These are phyloP conservation scores for Tribolium madens DNA, from an alignment of 1,140 invertebrate genomes.

Conservation along the genomic window DNA sequence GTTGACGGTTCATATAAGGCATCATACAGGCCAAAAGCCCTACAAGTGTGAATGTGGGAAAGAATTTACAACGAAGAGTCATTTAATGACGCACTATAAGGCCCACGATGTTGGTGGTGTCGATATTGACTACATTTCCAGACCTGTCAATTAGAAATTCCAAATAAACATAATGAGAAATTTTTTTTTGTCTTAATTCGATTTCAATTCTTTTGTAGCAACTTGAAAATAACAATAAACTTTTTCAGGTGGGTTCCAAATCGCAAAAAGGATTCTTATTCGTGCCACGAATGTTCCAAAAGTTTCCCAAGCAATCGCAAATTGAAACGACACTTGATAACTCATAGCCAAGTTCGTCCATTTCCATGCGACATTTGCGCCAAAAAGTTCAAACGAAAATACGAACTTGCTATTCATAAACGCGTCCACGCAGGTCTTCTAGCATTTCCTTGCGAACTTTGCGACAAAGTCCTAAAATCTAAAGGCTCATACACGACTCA, in stretches of 20 bases:
- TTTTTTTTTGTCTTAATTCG: too few relatives aligned
- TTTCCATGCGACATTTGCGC: slow-evolving; percentile 77
- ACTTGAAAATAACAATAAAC: too few relatives aligned
- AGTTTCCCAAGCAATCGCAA: not conserved
- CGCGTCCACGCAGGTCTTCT: slow-evolving; percentile 54
- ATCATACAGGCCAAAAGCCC: slow-evolving; percentile 80
- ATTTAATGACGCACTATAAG: slow-evolving; percentile 55
- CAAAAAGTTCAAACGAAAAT: slow-evolving; percentile 69
- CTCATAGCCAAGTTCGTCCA: slow-evolving; percentile 81
- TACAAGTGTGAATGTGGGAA: slow-evolving; percentile 73
- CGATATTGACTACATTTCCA: slow-evolving; percentile 44
- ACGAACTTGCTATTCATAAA: slow-evolving; percentile 67
- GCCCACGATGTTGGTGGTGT: slow-evolving; percentile 52
- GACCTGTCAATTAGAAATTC: not conserved
- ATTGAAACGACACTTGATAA: slow-evolving; percentile 67
- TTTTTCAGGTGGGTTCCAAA: not conserved
- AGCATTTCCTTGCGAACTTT: slow-evolving; percentile 61
- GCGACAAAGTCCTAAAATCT: slow-evolving; percentile 74
- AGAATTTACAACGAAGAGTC: slow-evolving; percentile 56
- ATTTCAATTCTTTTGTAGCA: too few relatives aligned
- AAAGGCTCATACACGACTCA: slow-evolving; percentile 77
- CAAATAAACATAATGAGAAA: too few relatives aligned
- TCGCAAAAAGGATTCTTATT: not conserved
- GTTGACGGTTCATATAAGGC: slow-evolving; percentile 69
- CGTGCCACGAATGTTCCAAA: not conserved